Base-by-base conservation (phyloP, 2,113 vertebrate genomes). In the Istiophorus platypterus region DNA sequence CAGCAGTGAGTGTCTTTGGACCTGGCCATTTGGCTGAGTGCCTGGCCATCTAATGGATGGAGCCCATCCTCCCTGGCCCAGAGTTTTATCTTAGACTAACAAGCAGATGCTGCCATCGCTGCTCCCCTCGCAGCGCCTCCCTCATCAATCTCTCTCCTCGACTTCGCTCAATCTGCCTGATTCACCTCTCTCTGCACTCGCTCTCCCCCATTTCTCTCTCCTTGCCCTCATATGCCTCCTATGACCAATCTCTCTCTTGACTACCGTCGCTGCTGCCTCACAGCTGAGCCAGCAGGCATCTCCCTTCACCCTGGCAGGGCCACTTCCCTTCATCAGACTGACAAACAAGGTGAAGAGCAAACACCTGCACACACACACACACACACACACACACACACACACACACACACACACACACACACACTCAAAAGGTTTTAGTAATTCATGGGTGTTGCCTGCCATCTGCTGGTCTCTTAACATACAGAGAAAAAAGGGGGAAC, bases 1-100 rank as follows among this genome's bases (percentile, higher is more conserved):
- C 86, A 79, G 77, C 75, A 49, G 80, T 64, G 71, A 51, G 58
- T 45, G 85, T 80, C 82, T 51, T 13, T 63, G 72, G 85, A 49
- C 79, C 7, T 27, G 74, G 86, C 82, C 87, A 76, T 88, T 80
- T 91, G 88, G 91, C 79, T 17, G 62, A 80, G 64, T 39, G 90
- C 86, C 89, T 71, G 85, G 67, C 75, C 18, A 45, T 49, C 81
- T 91, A 91, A 91, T 87, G 90, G 88, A 90, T 84, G 81, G 74
- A 88, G 73, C 83, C 84, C 74, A 39, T 89, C 85, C 80, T 78
- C 81, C 68, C 61, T 79, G 82, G 88, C 81, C 84, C 78, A 80
- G 83, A 90, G 85, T 84, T 91, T 90, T 87, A 92, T 89, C 87
- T 90, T 79, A 84, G 82, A 84, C 88, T 87, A 90, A 92, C 88